phyloP scores from a whole-genome alignment of 2,888 invertebrate species.

The Perizoma affinitatum region DNA sequence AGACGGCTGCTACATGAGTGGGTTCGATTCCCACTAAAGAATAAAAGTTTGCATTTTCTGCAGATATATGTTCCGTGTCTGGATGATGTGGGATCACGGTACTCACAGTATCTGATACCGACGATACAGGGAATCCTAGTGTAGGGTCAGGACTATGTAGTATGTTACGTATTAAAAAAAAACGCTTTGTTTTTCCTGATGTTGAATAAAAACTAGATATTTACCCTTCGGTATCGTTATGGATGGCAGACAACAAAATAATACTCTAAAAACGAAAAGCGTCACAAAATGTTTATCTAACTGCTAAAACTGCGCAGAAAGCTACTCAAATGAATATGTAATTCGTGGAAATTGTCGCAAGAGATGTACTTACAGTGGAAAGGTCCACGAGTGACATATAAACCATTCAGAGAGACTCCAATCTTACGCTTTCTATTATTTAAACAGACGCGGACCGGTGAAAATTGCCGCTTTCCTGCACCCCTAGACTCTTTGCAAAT shows the following conservation, averaged over 20 bases:
- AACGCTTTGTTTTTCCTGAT: no score
- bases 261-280: constrained; percentile 22
- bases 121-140: no score
- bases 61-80: no score
- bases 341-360: constrained; percentile 69
- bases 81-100: no score
- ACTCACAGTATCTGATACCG: no score
- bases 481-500: constrained; percentile 45
- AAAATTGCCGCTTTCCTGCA: constrained; percentile 68
- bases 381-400: constrained; percentile 81
- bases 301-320: constrained; percentile 59
- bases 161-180: no score
- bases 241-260: constrained; percentile 24
- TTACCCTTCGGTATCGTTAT: not conserved
- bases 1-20: no score
- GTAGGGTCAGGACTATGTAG: no score
- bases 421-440: constrained; percentile 82
- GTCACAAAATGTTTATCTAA: constrained; percentile 47
- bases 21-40: no score
- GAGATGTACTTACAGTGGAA: constrained; percentile 68
- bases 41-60: no score
- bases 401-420: constrained; percentile 79
- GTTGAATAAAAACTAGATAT: not conserved
- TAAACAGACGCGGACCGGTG: constrained; percentile 71
- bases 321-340: constrained; percentile 74